phyloP scores from a whole-genome alignment of 2,113 vertebrate genomes.

The Halichoerus grypus region DNA sequence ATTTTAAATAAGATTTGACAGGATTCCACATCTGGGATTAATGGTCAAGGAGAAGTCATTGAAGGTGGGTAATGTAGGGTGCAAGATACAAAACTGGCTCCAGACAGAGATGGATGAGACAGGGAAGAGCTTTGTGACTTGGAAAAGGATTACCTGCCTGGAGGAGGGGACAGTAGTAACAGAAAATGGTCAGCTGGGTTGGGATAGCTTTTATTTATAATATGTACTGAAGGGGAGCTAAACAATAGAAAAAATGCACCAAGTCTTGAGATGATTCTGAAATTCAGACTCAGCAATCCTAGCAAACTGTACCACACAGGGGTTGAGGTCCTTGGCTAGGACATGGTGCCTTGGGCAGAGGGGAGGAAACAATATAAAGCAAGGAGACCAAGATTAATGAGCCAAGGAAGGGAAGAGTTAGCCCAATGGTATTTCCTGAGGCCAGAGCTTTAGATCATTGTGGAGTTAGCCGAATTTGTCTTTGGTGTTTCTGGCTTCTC shows the following conservation, averaged over 20 bases:
- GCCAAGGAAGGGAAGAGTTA: neutral
- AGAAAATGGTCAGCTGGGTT: neutral
- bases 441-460: neutral
- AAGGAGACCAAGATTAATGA: neutral
- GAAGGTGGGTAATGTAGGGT: neutral
- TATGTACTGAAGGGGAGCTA: neutral
- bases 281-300: neutral
- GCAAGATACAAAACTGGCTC: neutral
- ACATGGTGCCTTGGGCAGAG: neutral
- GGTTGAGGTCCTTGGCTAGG: neutral
- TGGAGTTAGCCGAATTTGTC: neutral
- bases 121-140: constrained; percentile 48
- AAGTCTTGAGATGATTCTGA: constrained; percentile 22
- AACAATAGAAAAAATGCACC: neutral
- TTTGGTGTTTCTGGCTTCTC: neutral
- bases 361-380: neutral
- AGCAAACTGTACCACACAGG: neutral
- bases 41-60: constrained; percentile 62
- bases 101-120: constrained; percentile 45
- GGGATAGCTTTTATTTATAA: neutral
- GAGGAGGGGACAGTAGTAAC: neutral
- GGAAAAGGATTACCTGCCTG: constrained; percentile 24
- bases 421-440: neutral
- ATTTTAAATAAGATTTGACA: constrained; percentile 77
- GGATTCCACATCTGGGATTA: constrained; percentile 77